phyloP scores from a whole-genome alignment of 2,888 invertebrate genomes.

The Lithosia quadra region DNA sequence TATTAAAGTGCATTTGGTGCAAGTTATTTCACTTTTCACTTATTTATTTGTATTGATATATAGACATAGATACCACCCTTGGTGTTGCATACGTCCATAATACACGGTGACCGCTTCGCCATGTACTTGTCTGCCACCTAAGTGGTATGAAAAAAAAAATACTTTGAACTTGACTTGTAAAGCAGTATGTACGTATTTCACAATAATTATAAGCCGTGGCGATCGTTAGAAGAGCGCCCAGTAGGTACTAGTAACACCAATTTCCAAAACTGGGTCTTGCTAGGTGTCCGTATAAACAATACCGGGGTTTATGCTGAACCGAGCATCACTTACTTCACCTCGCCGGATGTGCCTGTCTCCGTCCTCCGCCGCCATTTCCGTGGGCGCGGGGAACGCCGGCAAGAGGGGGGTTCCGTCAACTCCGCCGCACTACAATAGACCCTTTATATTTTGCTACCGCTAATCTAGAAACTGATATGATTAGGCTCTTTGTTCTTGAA shows the following conservation, averaged over 20 bases:
- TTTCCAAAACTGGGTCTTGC: constrained; percentile 41
- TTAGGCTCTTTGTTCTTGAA: constrained; percentile 61
- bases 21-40: too few species aligned
- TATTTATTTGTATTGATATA: too few species aligned
- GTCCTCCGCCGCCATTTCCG: constrained; percentile 82
- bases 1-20: too few species aligned
- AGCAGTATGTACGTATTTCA: too few species aligned
- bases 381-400: constrained; percentile 48
- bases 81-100: too few species aligned
- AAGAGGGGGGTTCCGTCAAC: constrained; percentile 55
- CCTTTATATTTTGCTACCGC: constrained; percentile 80
- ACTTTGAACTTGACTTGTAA: too few species aligned
- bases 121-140: too few species aligned
- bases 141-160: too few species aligned
- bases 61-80: too few species aligned
- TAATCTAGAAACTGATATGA: constrained; percentile 79
- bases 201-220: constrained; percentile 5
- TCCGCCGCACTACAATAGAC: constrained; percentile 73
- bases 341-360: constrained; percentile 82
- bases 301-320: constrained; percentile 52
- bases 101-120: too few species aligned
- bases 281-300: constrained; percentile 47
- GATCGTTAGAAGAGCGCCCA: constrained; percentile 23
- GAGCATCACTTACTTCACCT: constrained; percentile 68
- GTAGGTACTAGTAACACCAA: constrained; percentile 29